Evolutionary conservation across 1,140 invertebrate species (phyloP), one percentile per base, ranked within the genome.

Genomic region (Anadara kagoshimensis): DNA sequence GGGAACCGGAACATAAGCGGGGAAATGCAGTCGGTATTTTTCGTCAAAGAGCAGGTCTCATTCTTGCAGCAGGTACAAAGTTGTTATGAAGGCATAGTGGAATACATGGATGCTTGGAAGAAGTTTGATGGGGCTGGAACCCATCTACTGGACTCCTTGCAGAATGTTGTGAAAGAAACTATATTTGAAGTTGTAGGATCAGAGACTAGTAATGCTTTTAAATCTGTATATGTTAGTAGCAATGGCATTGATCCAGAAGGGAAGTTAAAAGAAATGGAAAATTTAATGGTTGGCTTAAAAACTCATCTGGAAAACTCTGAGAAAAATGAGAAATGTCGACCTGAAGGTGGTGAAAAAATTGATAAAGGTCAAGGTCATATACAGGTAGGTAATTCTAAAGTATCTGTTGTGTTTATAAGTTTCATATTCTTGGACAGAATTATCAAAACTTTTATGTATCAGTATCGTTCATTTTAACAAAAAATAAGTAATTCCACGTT

Each of bases 101-200:
- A 79, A 58, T 81, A 79, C 47, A 72, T 78, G 14, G 69, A 76
- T 51, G 78, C 76, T 20, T 74, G 82, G 72, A 79, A 70, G 53
- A 81, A 82, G 49, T 78, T 84, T 78, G 81, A 84, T 73, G 79
- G 76, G 66, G 80, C 80, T 62, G 81, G 84, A 53, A 78, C 80
- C 67, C 79, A 78, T 65, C 59, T 82, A 41, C 72, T 80, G 4
- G 74, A 84, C 41, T 73, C 80, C 12, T 70, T 86, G 24, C 69
- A 71, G 12, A 75, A 71, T 68, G 78, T 70, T 24, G 54, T 84
- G 49, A 69, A 78, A 49, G 78, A 72, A 16, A 81, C 78, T 11
- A 53, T 68, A 57, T 83, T 81, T 72, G 78, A 82, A 49, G 58
- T 64, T 47, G 73, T 86, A 41, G 69, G 75, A 41, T 73, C 76